These are phyloP conservation scores for Riparia riparia DNA, from an alignment of 2,113 vertebrate genomes.

Conservation along the genomic window DNA sequence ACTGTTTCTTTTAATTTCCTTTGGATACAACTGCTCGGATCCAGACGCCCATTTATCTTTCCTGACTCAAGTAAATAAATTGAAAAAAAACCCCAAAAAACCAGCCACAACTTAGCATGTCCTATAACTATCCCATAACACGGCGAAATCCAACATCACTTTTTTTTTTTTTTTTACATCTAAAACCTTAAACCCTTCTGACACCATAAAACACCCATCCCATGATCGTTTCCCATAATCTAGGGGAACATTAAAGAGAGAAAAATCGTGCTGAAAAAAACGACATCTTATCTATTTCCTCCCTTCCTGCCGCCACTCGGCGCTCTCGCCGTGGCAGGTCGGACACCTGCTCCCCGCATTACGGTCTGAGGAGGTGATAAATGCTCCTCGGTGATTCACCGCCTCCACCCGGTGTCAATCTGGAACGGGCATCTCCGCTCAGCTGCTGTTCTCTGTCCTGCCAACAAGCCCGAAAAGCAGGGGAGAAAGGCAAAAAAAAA, in stretches of 20 bases:
- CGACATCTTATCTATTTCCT: constrained; percentile 42
- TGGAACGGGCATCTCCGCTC: not conserved
- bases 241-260: constrained; percentile 38
- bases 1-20: constrained; percentile 19
- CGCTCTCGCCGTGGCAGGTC: constrained; percentile 47
- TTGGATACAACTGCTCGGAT: not conserved
- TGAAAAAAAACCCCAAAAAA: not conserved
- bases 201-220: constrained; percentile 52
- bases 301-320: not conserved
- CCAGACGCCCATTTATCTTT: constrained; percentile 18
- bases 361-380: constrained; percentile 14
- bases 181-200: constrained; percentile 44
- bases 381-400: not conserved
- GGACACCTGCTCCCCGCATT: constrained; percentile 54
- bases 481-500: accelerated
- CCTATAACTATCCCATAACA: constrained; percentile 10
- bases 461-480: not conserved
- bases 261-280: constrained; percentile 47
- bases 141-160: not conserved
- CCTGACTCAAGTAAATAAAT: constrained; percentile 39
- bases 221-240: constrained; percentile 41
- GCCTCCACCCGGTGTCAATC: not conserved
- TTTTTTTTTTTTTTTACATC: not conserved
- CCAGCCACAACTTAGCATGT: not conserved
- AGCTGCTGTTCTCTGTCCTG: not conserved